Conservation (phyloP, 2,797 vertebrate species). For the Furcifer pardalis region DNA sequence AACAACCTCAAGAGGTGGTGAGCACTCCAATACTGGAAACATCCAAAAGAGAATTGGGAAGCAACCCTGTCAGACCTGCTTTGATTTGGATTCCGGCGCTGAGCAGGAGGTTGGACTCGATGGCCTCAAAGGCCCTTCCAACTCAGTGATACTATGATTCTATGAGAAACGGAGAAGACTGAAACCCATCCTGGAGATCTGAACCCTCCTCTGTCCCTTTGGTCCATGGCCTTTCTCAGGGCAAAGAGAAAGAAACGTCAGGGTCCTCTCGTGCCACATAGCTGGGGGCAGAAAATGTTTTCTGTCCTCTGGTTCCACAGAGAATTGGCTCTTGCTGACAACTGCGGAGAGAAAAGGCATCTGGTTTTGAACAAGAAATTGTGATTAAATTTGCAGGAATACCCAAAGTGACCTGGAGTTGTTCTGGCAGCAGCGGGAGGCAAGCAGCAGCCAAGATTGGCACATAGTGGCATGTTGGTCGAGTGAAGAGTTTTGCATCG, state of each 20-base stretch:
- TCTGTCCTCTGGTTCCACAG: neutral
- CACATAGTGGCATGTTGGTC: neutral
- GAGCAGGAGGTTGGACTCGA: too few relatives aligned
- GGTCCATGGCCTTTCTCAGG: neutral
- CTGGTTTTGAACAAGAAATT: neutral
- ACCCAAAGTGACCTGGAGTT: neutral
- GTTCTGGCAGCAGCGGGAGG: neutral
- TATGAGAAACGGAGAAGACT: neutral
- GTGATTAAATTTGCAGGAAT: neutral
- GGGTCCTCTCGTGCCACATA: neutral
- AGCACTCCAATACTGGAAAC: too few relatives aligned
- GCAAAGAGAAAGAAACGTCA: neutral
- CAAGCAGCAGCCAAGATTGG: neutral
- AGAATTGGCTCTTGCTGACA: neutral
- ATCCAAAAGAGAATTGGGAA: too few relatives aligned
- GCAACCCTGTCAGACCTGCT: too few relatives aligned
- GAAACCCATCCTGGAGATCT: too few relatives aligned
- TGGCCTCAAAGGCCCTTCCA: too few relatives aligned
- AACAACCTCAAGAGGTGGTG: too few relatives aligned
- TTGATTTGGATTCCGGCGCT: too few relatives aligned
- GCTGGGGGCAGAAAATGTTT: neutral
- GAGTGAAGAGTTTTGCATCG: neutral
- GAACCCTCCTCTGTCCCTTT: too few relatives aligned
- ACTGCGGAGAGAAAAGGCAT: neutral
- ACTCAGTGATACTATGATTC: too few relatives aligned